phyloP scores from a whole-genome alignment of 2,888 invertebrate species.

The Hymenopus coronatus region DNA sequence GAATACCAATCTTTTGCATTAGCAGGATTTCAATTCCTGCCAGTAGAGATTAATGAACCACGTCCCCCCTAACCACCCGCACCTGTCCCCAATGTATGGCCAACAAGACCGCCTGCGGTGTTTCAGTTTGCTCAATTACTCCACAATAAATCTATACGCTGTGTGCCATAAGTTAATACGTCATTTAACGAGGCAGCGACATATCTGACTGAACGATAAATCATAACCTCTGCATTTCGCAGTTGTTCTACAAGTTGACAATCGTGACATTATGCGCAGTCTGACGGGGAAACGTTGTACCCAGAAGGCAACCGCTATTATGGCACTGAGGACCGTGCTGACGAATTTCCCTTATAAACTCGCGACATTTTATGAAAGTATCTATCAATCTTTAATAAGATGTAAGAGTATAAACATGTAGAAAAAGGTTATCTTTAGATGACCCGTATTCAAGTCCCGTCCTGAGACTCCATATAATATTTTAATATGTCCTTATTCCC shows the following conservation, averaged over 20 bases:
- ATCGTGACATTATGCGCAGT: not conserved
- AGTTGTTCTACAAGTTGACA: not conserved
- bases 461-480: no score
- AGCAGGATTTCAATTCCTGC: not conserved
- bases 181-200: constrained; percentile 11
- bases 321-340: not conserved
- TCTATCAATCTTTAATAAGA: no score
- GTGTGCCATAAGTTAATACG: constrained; percentile 12
- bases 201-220: not conserved
- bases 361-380: no score
- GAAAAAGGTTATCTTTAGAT: no score
- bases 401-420: no score
- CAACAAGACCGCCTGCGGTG: not conserved
- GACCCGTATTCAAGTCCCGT: no score
- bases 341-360: no score
- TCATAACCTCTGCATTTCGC: not conserved
- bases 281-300: not conserved
- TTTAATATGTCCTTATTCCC: no score
- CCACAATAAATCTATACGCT: constrained; percentile 2
- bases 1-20: not conserved
- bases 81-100: not conserved
- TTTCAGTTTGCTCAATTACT: not conserved
- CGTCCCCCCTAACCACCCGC: not conserved
- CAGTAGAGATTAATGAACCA: not conserved
- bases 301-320: not conserved